These are phyloP conservation scores for Neodontobutis hainanensis DNA, from an alignment of 2,113 vertebrate species.

Conservation along the genomic window DNA sequence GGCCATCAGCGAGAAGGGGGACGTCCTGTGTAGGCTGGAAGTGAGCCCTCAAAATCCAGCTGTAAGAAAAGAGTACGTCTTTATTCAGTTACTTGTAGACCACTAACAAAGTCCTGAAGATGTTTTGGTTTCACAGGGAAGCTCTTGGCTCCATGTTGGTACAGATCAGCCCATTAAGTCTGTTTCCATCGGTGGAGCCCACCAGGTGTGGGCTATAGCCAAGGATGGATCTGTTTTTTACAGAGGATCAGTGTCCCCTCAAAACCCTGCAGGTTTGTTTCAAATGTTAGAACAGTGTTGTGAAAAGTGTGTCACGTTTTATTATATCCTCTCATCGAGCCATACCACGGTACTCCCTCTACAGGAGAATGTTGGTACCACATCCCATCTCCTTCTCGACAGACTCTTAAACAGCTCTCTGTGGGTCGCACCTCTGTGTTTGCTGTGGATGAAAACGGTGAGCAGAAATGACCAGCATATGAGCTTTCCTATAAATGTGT, in stretches of 20 bases:
- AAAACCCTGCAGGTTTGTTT: conserved; percentile 87
- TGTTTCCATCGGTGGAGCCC: conserved; percentile 88
- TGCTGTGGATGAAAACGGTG: conserved; percentile 90
- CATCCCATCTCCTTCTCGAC: conserved; percentile 88
- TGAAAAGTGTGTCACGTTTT: not conserved
- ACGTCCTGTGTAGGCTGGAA: conserved; percentile 91
- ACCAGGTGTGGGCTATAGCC: conserved; percentile 96
- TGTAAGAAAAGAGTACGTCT: conserved; percentile 75
- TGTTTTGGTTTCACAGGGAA: conserved; percentile 79
- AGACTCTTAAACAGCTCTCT: conserved; percentile 90
- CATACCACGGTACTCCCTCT: not conserved
- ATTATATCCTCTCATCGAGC: not conserved
- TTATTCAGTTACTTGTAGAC: not conserved
- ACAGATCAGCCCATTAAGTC: conserved; percentile 96
- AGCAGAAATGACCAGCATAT: conserved; percentile 36
- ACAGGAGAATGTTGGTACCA: conserved; percentile 98
- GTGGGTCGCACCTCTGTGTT: conserved; percentile 92
- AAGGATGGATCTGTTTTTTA: conserved; percentile 93
- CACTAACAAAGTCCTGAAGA: not conserved
- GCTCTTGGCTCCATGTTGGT: conserved; percentile 94
- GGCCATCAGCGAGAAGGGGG: conserved; percentile 96
- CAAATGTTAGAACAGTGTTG: not conserved
- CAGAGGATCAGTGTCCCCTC: conserved; percentile 88
- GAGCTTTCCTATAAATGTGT: not conserved
- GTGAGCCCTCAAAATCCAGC: conserved; percentile 84